Base-by-base conservation (phyloP, 2,797 vertebrate species). In the Spea hammondii region DNA sequence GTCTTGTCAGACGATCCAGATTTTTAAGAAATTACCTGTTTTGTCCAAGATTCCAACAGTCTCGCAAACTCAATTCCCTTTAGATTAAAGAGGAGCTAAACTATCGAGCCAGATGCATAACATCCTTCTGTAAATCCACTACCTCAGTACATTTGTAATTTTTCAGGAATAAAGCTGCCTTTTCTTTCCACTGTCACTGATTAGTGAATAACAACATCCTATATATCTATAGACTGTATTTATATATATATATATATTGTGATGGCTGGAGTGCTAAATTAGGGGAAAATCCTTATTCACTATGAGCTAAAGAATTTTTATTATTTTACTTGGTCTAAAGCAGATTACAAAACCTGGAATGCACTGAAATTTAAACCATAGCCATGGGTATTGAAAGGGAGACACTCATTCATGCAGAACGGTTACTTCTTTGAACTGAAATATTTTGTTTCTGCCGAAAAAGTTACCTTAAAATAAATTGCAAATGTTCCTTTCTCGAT, bases 281-380 rank as follows among this genome's bases (percentile, higher is more conserved):
- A 48, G 69, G 79, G 76, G 74, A 74, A 76, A 70, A 81, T 66
- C 68, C 62, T 81, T 62, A 69, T 74, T 50, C 65, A 8, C 62
- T 59, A 68, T 76, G n/a, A 81, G 76, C 70, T 66, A 57, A 60
- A 81, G 74, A 64, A 81, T 81, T 76, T 76, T 68, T 47, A 69
- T 81, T 69, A 81, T 81, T 77, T 77, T 59, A 81, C 74, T 81
- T 76, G 66, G 73, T 66, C 68, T 57, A 81, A 81, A 82, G 74
- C 79, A 82, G 79, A 82, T 82, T 82, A 82, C 70, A 49, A 74
- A 73, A 77, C 65, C 74, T 82, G 79, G 79, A 82, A 82, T 77
- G 74, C 65, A 82, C 72, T 77, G 70, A 77, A 82, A 82, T 44
- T 46, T 69, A 82, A 70, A 77, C 79, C 79, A 77, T 59, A 49